These are phyloP conservation scores for Ornithoptera priamus DNA, from an alignment of 2,888 invertebrate species.

Conservation along the genomic window DNA sequence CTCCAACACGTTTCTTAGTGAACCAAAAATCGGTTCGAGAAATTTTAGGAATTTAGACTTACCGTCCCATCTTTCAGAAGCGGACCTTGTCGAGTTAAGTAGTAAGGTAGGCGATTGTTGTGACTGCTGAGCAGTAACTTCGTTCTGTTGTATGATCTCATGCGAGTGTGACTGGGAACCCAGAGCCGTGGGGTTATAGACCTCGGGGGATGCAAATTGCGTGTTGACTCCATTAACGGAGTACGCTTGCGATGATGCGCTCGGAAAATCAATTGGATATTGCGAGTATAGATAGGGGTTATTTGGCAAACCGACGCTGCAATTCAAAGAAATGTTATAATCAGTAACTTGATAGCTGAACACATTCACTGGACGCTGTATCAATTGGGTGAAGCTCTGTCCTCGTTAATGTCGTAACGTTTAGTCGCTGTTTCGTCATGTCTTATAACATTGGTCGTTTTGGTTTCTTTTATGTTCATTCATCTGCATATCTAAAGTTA, in stretches of 20 bases:
- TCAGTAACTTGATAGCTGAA: conserved; percentile 34
- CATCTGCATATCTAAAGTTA: background rate
- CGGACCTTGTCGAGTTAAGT: conserved; percentile 62
- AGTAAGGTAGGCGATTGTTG: conserved; percentile 71
- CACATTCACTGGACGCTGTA: conserved; percentile 3
- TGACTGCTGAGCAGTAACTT: conserved; percentile 76
- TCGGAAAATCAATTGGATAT: conserved; percentile 79
- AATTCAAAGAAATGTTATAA: conserved; percentile 62
- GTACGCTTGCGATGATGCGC: conserved; percentile 78
- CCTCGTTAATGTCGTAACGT: background rate
- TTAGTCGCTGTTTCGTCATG: conserved; percentile 3
- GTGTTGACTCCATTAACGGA: conserved; percentile 74
- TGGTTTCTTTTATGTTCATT: background rate
- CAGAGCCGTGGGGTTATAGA: conserved; percentile 70
- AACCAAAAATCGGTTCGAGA: conserved; percentile 68
- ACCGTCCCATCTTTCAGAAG: conserved; percentile 77
- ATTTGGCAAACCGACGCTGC: conserved; percentile 75
- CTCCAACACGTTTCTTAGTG: conserved; percentile 60
- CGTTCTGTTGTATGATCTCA: conserved; percentile 69
- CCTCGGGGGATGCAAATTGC: conserved; percentile 73
- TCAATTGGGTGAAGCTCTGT: conserved; percentile 15
- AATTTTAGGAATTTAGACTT: conserved; percentile 73
- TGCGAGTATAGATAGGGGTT: conserved; percentile 77
- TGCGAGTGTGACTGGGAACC: conserved; percentile 62
- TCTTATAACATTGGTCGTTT: background rate